Evolutionary conservation across 2,797 vertebrate genomes (phyloP), one percentile per base, ranked within the genome.

Genomic region (Girardinus metallicus): DNA sequence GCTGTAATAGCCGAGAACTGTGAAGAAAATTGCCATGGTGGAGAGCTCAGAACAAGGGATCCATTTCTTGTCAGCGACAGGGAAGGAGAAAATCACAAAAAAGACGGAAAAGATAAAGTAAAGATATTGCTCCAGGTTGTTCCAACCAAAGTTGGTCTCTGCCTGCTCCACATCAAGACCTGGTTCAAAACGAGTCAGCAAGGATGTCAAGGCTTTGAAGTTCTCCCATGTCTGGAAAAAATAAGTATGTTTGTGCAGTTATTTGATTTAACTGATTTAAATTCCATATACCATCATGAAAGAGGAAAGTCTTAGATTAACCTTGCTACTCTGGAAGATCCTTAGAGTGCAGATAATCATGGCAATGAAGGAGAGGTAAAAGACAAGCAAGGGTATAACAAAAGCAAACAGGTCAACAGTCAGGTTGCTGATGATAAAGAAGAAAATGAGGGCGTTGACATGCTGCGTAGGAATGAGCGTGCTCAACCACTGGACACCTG

Each of bases 291-390:
- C 75, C 11, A 15, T 8, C 7, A 49, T 21, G 7, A 66, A 64
- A 21, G 31, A 21, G 8, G 46, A 55, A 15, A 29, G 23, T 6
- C 39, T 70, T 44, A 46, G 5, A 9, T 41, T 83, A 79, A 97
- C 97, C 94, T 97, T 98, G 93, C 97, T 98, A 85, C 97, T 97
- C 88, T 99, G 97, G 91, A 99, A 97, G 60, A 99, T 96, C 21
- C 98, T 97, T 85, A 99, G 94, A 0, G 99, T 99, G 92, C 98
- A 99, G 92, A 99, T 99, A 68, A 98, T 97, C 99, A 99, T 99
- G 87, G 98, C 97, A 90, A 97, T 79, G 88, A 99, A 99, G 87
- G 98, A 97, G 83, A 99, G 95, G 94, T 99, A 99, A 95, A 99
- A 99, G 87, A 99, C 95, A 1, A 99, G 92, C 75, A 99, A 95